Evolutionary conservation across 2,888 invertebrate genomes (phyloP).

Genomic region (Cecidostiba fungosa): DNA sequence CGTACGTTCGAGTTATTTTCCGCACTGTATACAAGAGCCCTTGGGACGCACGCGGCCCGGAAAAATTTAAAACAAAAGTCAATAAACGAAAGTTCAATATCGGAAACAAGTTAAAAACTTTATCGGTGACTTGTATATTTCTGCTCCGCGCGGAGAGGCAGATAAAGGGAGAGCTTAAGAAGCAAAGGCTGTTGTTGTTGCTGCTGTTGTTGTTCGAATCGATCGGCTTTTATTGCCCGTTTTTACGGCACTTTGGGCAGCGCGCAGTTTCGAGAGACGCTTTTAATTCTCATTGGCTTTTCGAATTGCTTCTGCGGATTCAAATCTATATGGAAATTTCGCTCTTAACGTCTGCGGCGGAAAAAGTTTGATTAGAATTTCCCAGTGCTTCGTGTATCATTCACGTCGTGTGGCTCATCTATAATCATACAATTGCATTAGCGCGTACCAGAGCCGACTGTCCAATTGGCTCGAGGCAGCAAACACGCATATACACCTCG

Average conservation of each 20-base stretch:
- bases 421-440: background rate
- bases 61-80: constrained; percentile 55
- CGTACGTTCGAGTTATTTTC: background rate
- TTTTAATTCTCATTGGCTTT: constrained; percentile 18
- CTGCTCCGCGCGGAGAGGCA: background rate
- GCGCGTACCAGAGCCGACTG: background rate
- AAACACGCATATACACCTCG: background rate
- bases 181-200: background rate
- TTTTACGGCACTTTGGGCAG: constrained; percentile 5
- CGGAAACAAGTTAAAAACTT: constrained; percentile 55
- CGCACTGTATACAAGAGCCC: constrained; percentile 7
- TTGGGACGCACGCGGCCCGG: background rate
- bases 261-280: background rate
- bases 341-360: background rate
- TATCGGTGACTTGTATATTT: constrained; percentile 26
- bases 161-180: background rate
- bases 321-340: background rate
- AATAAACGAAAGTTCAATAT: constrained; percentile 58
- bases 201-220: constrained; percentile 15
- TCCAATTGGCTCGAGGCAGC: too few relatives aligned
- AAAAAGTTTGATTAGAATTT: background rate
- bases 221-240: constrained; percentile 24
- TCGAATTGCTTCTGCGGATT: background rate
- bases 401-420: background rate
- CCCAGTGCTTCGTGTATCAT: background rate